Evolutionary conservation across 1,140 invertebrate genomes (phyloP).

Genomic region (Megalonaias nervosa): DNA sequence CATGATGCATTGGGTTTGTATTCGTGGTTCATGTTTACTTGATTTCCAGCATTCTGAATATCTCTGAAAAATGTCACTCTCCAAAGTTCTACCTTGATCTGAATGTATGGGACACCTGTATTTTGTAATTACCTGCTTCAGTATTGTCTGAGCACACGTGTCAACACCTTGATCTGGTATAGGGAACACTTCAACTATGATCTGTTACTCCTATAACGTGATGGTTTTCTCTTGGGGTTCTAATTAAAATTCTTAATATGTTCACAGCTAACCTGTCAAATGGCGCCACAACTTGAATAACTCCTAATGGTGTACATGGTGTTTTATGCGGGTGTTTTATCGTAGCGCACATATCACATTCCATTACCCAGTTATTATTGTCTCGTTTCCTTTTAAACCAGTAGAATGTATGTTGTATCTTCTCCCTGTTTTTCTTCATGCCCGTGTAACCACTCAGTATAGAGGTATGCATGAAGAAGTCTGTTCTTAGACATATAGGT

Average conservation of each 20-base stretch:
- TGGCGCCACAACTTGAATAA: background rate
- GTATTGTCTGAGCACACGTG: background rate
- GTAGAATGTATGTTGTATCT: slow-evolving; percentile 1
- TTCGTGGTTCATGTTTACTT: too few relatives aligned
- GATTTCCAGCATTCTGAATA: too few relatives aligned
- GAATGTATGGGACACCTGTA: background rate
- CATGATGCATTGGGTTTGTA: too few relatives aligned
- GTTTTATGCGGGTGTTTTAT: background rate
- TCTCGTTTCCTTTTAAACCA: slow-evolving; percentile 3
- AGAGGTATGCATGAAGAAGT: too few relatives aligned
- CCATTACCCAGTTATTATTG: background rate
- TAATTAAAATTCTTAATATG: background rate
- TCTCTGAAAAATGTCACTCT: background rate
- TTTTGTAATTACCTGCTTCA: background rate
- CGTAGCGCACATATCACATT: slow-evolving; percentile 1
- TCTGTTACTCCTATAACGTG: background rate
- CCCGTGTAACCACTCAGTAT: background rate
- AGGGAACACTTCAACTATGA: background rate
- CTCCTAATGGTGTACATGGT: background rate
- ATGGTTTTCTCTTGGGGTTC: slow-evolving; percentile 2
- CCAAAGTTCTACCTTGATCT: background rate
- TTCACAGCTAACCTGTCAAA: slow-evolving; percentile 1
- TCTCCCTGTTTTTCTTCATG: background rate
- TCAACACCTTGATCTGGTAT: slow-evolving; percentile 2
- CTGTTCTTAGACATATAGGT: background rate